Conservation (phyloP, 2,888 invertebrate genomes). For the Formica aserva region DNA sequence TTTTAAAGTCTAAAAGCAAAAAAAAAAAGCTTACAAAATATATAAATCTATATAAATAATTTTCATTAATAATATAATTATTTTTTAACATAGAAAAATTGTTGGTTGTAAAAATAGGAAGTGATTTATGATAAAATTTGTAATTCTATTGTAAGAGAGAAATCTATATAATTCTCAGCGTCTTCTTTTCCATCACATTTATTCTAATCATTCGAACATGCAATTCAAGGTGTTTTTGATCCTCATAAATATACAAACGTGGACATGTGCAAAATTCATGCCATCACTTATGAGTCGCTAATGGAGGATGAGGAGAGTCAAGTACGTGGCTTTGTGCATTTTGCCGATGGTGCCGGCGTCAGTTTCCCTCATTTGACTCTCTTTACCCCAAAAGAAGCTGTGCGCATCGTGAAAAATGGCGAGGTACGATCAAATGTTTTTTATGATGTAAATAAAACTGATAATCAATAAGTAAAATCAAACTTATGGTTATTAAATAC, state of each 20-base stretch:
- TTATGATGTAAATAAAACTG: not conserved
- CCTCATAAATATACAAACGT: conserved; percentile 91
- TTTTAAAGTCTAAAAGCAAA: not conserved
- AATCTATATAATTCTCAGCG: not conserved
- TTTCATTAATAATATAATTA: not conserved
- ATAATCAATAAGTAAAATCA: not conserved
- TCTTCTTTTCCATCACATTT: not conserved
- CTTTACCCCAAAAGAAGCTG: conserved; percentile 92
- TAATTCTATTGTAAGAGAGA: not conserved
- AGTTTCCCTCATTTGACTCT: conserved; percentile 92
- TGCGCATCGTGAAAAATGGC: conserved; percentile 93
- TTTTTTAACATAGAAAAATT: not conserved
- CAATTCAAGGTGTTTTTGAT: conserved; percentile 89
- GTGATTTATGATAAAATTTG: not conserved
- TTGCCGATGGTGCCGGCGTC: conserved; percentile 91
- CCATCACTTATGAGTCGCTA: conserved; percentile 91
- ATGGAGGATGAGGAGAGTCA: conserved; percentile 94
- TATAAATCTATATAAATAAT: not conserved
- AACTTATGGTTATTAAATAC: not conserved
- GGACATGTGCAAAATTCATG: conserved; percentile 93
- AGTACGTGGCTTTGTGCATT: conserved; percentile 92
- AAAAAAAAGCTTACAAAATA: not conserved
- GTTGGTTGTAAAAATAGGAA: not conserved
- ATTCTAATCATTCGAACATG: conserved; percentile 8
- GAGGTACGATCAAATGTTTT: conserved; percentile 87